Conservation (phyloP, 2,113 vertebrate genomes). For the Pipa parva region DNA sequence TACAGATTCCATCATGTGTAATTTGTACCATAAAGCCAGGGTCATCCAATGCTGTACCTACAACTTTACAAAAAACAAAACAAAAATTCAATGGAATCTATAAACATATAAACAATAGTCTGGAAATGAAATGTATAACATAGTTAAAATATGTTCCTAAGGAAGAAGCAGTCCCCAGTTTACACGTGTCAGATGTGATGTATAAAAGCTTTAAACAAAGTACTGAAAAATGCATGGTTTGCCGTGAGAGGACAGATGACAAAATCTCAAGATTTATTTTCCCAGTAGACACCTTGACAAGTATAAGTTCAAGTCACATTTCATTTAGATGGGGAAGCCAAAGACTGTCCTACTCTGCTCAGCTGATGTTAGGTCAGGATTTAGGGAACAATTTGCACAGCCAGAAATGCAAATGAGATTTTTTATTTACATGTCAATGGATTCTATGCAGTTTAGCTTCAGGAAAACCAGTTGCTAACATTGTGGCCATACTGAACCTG, state of each 20-base stretch:
- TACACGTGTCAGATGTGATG: neutral
- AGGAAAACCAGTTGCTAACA: no score
- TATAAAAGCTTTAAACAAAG: conserved; percentile 4
- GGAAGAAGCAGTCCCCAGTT: neutral
- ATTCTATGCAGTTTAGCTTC: neutral
- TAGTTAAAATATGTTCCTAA: no score
- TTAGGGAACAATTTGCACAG: conserved; percentile 1
- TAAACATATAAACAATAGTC: neutral
- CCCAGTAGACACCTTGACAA: conserved; percentile 15
- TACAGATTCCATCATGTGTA: neutral
- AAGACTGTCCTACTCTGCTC: conserved; percentile 4
- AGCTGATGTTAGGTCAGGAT: neutral
- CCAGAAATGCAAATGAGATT: conserved; percentile 24
- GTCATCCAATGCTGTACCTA: neutral
- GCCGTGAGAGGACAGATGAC: neutral
- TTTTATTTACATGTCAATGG: conserved; percentile 12
- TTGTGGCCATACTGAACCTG: no score
- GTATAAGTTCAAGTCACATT: conserved; percentile 28
- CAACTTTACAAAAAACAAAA: neutral
- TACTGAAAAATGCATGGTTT: conserved; percentile 8
- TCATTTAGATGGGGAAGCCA: conserved; percentile 10
- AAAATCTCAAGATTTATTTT: neutral
- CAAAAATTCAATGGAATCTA: neutral
- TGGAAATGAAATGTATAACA: neutral
- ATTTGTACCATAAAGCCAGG: neutral